phyloP scores from a whole-genome alignment of 2,797 vertebrate genomes.

The Artibeus lituratus region DNA sequence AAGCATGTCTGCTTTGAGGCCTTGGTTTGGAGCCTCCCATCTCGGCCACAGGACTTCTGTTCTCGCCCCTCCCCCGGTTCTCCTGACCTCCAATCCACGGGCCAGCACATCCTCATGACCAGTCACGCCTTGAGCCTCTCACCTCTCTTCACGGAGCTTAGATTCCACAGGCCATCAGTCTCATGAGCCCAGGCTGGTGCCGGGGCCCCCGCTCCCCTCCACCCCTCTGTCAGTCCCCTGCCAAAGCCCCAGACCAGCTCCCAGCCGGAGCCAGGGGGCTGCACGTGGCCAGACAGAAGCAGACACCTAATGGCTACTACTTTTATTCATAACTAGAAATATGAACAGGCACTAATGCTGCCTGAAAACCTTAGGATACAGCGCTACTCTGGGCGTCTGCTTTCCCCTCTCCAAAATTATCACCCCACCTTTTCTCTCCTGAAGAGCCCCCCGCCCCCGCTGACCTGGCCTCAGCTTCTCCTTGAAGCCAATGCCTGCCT shows the following conservation, averaged over 20 bases:
- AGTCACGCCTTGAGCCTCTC: not conserved
- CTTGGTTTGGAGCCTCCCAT: too few relatives aligned
- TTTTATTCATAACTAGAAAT: not conserved
- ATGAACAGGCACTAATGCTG: too few relatives aligned
- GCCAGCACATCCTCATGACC: accelerated
- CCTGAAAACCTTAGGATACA: not conserved
- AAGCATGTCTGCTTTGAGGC: too few relatives aligned
- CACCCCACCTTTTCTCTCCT: not conserved
- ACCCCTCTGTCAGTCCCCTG: not conserved
- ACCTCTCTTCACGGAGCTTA: not conserved
- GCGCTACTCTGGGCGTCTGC: accelerated
- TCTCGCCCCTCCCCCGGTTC: too few relatives aligned
- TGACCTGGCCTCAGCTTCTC: not conserved
- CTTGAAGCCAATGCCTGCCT: not conserved
- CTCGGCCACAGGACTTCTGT: too few relatives aligned
- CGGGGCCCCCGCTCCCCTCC: too few relatives aligned
- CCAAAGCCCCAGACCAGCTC: not conserved
- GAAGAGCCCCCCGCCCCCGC: not conserved
- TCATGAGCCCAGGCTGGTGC: accelerated
- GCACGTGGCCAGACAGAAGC: too few relatives aligned
- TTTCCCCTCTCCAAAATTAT: not conserved
- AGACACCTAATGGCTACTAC: not conserved
- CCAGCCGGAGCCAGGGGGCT: not conserved
- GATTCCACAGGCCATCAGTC: accelerated
- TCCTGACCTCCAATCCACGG: not conserved